Evolutionary conservation across 2,113 vertebrate species (phyloP), one percentile per base, ranked within the genome.

Genomic region (Pterocles orientalis): DNA sequence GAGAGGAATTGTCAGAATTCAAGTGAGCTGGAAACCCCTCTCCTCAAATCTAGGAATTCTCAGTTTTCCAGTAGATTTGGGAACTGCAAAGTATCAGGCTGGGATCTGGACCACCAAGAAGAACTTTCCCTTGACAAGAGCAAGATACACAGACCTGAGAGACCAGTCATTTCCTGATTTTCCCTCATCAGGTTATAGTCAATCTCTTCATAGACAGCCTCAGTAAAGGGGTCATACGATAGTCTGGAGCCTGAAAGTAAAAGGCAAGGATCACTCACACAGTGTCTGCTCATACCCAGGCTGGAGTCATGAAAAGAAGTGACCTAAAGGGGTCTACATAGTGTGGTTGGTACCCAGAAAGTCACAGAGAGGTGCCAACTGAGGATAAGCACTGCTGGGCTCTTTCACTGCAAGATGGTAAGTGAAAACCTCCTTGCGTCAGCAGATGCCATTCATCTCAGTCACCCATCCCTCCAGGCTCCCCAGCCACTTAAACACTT

Each of bases 121-220:
- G 41, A 90, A 16, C 17, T 33, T 86, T 57, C 12, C 47, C 33
- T 47, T 88, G 58, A 68, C 9, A 62, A 84, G 36, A 92, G 7
- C 45, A 66, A 86, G 41, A 81, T 25, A 36, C 28, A 90, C 95
- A 84, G 20, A 97, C 95, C 94, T 92, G 95, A 70, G 39, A 86
- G 16, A 39, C 61, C 68, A 54, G 76, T 71, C 39, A 43, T 2
- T 0, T 29, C 61, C 43, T 94, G 68, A 68, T 96, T 95, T 77
- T 93, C 60, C 13, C 5, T 71, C 56, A 71, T 81, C 43, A 71
- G 26, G 29, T 71, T 68, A 15, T 94, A 94, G 34, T 92, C 39
- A 2, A 97, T 95, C 72, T 97, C 96, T 88, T 97, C 96, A 24
- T 97, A 97, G 72, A 97, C 72, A 29, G 57, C 88, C 65, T 97